Conservation (phyloP, 35 echinoderm and acorn worm species). For the Nesometra sesokonis region DNA sequence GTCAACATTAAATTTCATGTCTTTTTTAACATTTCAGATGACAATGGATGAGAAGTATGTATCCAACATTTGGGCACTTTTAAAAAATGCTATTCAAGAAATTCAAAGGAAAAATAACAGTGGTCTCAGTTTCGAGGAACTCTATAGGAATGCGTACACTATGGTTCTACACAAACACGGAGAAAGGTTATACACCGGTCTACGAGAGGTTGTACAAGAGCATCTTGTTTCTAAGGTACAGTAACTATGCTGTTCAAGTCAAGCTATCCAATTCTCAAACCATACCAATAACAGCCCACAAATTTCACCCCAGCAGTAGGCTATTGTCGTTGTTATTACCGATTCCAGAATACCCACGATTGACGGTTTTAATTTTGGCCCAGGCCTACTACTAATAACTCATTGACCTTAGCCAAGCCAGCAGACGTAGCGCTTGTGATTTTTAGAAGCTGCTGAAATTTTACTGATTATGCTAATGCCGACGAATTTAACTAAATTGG, state of each 20-base stretch:
- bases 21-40: constrained; percentile 42
- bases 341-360: no score
- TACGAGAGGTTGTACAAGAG: constrained; percentile 86
- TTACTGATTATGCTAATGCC: no score
- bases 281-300: no score
- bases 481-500: no score
- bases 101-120: constrained; percentile 99
- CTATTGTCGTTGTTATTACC: no score
- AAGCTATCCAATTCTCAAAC: no score
- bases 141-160: constrained; percentile 93
- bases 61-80: constrained; percentile 88
- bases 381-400: no score
- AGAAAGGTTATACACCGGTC: constrained; percentile 76
- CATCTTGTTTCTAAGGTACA: constrained; percentile 85
- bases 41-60: constrained; percentile 99
- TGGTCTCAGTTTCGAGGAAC: constrained; percentile 96
- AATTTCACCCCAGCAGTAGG: no score
- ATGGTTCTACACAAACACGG: constrained; percentile 98
- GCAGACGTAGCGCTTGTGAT: no score
- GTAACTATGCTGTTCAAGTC: background rate
- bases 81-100: constrained; percentile 92
- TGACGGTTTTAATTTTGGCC: no score
- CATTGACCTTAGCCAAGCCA: no score
- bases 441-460: no score
- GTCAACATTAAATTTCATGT: background rate